Conservation (phyloP, 2,888 invertebrate genomes). For the Hymenopus coronatus region DNA sequence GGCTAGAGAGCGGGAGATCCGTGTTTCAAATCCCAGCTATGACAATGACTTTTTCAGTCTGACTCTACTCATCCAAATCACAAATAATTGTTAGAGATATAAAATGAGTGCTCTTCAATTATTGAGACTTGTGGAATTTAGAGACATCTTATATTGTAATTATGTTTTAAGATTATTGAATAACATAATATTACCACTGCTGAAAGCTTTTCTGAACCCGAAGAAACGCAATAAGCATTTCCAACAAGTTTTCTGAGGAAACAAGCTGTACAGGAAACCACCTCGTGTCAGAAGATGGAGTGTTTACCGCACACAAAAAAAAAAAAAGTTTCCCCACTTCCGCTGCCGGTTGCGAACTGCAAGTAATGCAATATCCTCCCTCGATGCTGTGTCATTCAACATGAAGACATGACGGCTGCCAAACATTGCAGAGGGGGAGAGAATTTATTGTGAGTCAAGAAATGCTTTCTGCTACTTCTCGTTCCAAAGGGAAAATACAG, state of each 20-base stretch:
- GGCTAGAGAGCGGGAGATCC: no score
- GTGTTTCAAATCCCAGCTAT: no score
- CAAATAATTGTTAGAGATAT: no score
- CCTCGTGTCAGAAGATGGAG: not conserved
- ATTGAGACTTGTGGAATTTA: no score
- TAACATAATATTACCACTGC: no score
- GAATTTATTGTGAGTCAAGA: not conserved
- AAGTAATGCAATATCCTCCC: not conserved
- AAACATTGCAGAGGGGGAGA: not conserved
- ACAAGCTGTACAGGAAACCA: not conserved
- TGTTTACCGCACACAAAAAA: not conserved
- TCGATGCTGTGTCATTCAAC: not conserved
- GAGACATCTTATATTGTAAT: no score
- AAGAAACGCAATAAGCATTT: not conserved
- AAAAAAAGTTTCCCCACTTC: not conserved
- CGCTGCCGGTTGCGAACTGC: not conserved
- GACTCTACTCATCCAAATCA: no score
- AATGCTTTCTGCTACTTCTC: not conserved
- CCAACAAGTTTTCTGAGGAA: not conserved
- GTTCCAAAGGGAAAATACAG: not conserved
- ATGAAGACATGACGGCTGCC: not conserved
- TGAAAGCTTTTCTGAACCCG: no score
- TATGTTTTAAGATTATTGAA: no score
- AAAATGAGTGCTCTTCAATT: no score
- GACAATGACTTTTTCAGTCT: no score